A percentile compares a stretch with the other conserved stretches of the same genome.
These are phyloP conservation scores for Diorhabda elongata DNA, from an alignment of 1,140 invertebrate genomes.

Conservation along the genomic window DNA sequence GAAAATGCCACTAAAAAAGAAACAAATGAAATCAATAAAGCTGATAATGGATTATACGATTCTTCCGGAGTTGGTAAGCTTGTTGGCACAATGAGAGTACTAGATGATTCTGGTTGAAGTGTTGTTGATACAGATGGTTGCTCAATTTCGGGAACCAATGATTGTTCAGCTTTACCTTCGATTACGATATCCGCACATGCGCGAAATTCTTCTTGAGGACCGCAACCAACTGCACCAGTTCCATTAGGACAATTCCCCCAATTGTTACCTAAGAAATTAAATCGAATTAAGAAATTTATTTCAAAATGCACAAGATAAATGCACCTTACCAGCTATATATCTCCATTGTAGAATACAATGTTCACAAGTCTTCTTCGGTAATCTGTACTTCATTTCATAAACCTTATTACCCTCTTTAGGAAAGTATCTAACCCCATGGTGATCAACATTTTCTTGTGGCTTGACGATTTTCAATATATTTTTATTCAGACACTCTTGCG, in stretches of 20 bases:
- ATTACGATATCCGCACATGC: constrained; percentile 80
- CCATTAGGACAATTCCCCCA: constrained; percentile 73
- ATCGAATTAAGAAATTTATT: constrained; percentile 1
- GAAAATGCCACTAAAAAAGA: constrained; percentile 47
- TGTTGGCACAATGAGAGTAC: not conserved
- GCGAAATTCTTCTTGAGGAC: constrained; percentile 82
- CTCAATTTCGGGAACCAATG: constrained; percentile 27
- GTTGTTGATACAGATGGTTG: constrained; percentile 15
- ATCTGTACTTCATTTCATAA: constrained; percentile 60
- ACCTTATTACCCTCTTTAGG: constrained; percentile 72
- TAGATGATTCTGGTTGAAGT: constrained; percentile 6
- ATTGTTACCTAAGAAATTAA: constrained; percentile 55
- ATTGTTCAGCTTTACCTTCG: constrained; percentile 32
- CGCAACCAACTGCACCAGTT: constrained; percentile 71
- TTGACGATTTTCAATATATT: constrained; percentile 57
- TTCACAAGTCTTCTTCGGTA: constrained; percentile 59
- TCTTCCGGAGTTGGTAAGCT: constrained; percentile 27
- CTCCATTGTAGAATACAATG: constrained; percentile 81
- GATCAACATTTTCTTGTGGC: constrained; percentile 44
- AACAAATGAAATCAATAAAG: constrained; percentile 39
- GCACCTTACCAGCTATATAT: constrained; percentile 62
- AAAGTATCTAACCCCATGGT: constrained; percentile 57
- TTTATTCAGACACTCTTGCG: constrained; percentile 73
- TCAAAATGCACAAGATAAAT: not conserved
- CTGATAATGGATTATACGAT: constrained; percentile 37